Percentiles rank a stretch among this genome's conserved stretches.
These are phyloP conservation scores for Dromococcyx pavoninus DNA, from an alignment of 2,797 vertebrate species.

Conservation along the genomic window DNA sequence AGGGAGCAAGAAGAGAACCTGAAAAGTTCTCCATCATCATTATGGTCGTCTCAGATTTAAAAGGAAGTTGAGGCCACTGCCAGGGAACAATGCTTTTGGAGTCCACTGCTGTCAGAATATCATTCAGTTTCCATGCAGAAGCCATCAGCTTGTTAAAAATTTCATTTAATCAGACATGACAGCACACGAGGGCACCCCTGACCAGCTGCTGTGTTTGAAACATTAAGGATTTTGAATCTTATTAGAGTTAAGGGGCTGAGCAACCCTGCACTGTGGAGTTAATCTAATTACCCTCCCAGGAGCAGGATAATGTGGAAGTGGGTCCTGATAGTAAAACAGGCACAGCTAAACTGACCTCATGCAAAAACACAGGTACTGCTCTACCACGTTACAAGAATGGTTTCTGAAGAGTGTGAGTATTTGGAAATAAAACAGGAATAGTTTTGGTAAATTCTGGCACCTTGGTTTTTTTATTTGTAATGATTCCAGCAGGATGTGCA, in stretches of 20 bases:
- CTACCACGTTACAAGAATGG: background rate
- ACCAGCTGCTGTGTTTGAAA: constrained; percentile 14
- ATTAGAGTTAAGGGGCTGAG: background rate
- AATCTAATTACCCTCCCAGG: constrained; percentile 13
- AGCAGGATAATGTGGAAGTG: background rate
- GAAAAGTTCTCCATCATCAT: background rate
- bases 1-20: background rate
- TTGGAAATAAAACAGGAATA: background rate
- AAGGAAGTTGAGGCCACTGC: background rate
- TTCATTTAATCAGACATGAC: background rate
- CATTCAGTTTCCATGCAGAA: background rate
- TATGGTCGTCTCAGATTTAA: background rate
- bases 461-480: constrained; percentile 74
- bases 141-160: background rate
- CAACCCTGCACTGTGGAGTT: background rate
- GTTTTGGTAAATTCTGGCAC: constrained; percentile 2
- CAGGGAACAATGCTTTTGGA: background rate
- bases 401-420: background rate
- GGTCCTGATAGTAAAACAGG: background rate
- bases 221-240: constrained; percentile 14
- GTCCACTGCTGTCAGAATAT: background rate
- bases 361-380: background rate
- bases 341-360: background rate
- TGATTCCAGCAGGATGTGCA: constrained; percentile 69
- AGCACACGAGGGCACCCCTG: background rate